A percentile compares a stretch with the other conserved stretches of the same genome.
These are phyloP conservation scores for Myodes glareolus DNA, from an alignment of 2,113 vertebrate species.

Conservation along the genomic window DNA sequence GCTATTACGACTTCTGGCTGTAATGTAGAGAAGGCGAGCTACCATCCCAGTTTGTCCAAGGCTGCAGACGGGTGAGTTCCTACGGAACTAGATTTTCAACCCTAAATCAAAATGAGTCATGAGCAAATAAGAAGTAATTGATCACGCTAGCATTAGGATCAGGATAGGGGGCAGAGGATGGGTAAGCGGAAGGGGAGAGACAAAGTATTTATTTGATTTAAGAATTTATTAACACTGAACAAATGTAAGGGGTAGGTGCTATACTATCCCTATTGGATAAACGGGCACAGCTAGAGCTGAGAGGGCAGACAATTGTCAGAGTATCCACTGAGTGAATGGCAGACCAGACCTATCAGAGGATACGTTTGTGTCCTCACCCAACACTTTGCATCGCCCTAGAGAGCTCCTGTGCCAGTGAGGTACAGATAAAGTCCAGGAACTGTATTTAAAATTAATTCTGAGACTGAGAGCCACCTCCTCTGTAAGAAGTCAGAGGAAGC, in stretches of 20 bases:
- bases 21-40: background rate
- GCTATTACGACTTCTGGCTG: background rate
- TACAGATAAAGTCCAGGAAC: background rate
- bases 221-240: background rate
- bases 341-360: background rate
- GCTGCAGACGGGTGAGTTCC: no score
- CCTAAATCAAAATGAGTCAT: background rate
- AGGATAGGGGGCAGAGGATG: background rate
- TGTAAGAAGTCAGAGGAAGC: background rate
- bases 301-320: background rate
- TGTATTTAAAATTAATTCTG: conserved; percentile 29
- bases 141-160: background rate
- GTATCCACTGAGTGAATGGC: background rate
- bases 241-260: background rate
- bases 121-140: background rate
- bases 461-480: background rate
- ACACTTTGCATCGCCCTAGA: background rate
- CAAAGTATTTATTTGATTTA: background rate
- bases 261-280: background rate
- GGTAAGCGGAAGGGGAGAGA: background rate
- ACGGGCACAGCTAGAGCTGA: background rate
- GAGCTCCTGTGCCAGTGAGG: no score
- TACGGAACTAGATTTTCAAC: background rate
- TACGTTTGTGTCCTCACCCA: background rate
- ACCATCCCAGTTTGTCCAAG: background rate